Evolutionary conservation across 1,140 invertebrate genomes (phyloP), one percentile per base, ranked within the genome.

Genomic region (Physella acuta): DNA sequence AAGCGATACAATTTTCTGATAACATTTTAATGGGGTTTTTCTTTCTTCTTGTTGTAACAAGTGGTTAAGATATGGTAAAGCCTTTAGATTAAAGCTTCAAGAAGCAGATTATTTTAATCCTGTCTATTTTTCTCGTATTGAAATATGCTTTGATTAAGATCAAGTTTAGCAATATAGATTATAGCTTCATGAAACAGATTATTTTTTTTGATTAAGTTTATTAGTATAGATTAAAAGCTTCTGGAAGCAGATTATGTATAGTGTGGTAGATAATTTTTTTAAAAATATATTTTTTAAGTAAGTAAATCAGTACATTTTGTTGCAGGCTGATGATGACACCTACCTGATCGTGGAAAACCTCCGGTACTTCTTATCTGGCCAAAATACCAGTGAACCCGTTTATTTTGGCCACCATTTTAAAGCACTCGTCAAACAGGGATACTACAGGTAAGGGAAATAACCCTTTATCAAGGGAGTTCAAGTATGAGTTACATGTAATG

Each of bases 241-340:
- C 20, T 20, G 20, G 20, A 8, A 20, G 39, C 39, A 20, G 8
- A 20, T 44, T 20, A 11, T 11, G 20, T 8, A 44, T 11, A 11
- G 20, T 44, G 8, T 11, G 20, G 8, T 8, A 44, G 8, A 20
- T 20, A 20, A 20, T 44, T 44, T 20, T 20, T 44, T 20, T 44
- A 44, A 44, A 8, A 8, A 8, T 20, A 8, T 44, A 11, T 44
- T 44, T 20, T 44, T 11, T 8, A 20, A 11, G 39, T 8, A 80
- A 26, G 79, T 80, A 51, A 94, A 97, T 80, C 96, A 94, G 86
- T 95, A 85, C n/a, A n/a, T n/a, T n/a, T n/a, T n/a, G n/a, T n/a
- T n/a, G n/a, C n/a, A n/a, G n/a, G n/a, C n/a, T n/a, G n/a, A n/a
- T n/a, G n/a, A n/a, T n/a, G n/a, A n/a, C n/a, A n/a, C n/a, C n/a